Evolutionary conservation across 2,797 vertebrate species (phyloP).

Genomic region (Crenichthys baileyi): DNA sequence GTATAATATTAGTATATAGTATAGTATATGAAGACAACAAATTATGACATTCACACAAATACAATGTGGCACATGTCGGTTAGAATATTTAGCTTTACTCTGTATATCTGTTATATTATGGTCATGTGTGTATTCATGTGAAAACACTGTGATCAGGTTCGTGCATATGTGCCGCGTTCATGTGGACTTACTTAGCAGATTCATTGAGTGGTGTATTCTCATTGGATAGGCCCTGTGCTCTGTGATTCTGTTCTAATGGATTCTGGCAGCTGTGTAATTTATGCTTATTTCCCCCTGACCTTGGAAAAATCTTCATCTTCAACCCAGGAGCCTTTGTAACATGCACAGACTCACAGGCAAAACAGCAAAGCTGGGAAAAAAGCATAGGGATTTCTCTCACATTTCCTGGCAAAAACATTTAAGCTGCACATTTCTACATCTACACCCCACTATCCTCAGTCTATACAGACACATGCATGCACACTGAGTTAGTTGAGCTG

Average conservation of each 20-base stretch:
- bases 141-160: slow-evolving; percentile 2
- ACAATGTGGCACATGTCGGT: slow-evolving; percentile 4
- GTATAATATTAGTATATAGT: no score
- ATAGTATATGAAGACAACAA: not conserved
- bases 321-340: slow-evolving; percentile 59
- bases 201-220: slow-evolving; percentile 46
- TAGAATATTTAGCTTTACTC: slow-evolving; percentile 10
- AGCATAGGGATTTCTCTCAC: slow-evolving; percentile 6
- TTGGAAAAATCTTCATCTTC: slow-evolving; percentile 67
- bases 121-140: slow-evolving; percentile 4
- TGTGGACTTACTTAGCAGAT: slow-evolving; percentile 45
- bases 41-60: slow-evolving; percentile 4
- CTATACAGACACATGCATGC: slow-evolving; percentile 11
- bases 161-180: not conserved
- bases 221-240: slow-evolving; percentile 61
- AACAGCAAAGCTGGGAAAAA: slow-evolving; percentile 8
- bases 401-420: slow-evolving; percentile 12
- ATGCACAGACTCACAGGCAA: slow-evolving; percentile 4
- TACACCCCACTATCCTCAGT: slow-evolving; percentile 4
- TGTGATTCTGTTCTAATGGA: slow-evolving; percentile 71
- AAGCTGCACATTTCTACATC: slow-evolving; percentile 5
- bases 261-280: slow-evolving; percentile 84
- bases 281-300: slow-evolving; percentile 79
- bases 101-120: not conserved
- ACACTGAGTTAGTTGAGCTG: slow-evolving; percentile 29